Evolutionary conservation across 2,113 vertebrate species (phyloP).

Genomic region (Erinaceus europaeus): DNA sequence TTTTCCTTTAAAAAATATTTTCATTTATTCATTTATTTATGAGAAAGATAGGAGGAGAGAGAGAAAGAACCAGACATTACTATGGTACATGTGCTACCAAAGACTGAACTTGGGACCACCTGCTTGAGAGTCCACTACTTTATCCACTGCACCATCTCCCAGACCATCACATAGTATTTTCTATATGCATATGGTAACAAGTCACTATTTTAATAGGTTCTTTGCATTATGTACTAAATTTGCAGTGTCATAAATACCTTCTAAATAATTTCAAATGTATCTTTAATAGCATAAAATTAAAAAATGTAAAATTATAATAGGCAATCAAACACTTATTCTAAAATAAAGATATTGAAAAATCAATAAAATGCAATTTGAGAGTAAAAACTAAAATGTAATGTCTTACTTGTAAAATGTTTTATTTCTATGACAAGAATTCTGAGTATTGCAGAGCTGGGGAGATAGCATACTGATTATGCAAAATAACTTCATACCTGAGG

Average conservation of each 20-base stretch:
- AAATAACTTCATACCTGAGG: no score
- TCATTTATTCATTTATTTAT: no score
- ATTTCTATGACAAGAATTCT: not conserved
- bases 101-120: no score
- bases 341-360: not conserved
- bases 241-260: not conserved
- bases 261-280: not conserved
- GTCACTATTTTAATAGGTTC: not conserved
- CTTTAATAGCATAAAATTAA: not conserved
- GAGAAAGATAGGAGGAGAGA: no score
- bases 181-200: not conserved
- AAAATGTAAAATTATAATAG: not conserved
- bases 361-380: not conserved
- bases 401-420: not conserved
- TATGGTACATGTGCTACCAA: no score
- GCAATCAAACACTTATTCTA: not conserved
- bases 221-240: no score
- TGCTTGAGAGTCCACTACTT: no score
- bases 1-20: no score
- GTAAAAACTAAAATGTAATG: not conserved
- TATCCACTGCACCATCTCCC: no score
- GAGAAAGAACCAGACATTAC: no score
- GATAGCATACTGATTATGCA: no score
- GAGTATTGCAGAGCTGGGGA: no score
- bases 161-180: not conserved